Evolutionary conservation across 2,113 vertebrate species (phyloP), one percentile per base, ranked within the genome.

Genomic region (Protobothrops flavoviridis): DNA sequence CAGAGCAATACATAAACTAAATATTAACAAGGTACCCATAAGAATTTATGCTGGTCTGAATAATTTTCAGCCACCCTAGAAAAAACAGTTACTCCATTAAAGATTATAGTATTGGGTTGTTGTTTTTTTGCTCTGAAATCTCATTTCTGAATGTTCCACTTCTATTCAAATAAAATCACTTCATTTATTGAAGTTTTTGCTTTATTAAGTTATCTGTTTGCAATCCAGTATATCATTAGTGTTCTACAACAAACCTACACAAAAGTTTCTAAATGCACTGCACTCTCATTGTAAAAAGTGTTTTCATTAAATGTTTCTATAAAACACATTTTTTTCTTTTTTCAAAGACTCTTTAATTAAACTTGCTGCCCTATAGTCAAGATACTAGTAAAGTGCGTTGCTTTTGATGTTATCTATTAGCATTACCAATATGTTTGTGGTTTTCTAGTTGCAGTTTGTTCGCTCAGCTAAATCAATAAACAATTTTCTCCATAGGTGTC

Each of bases 381-480:
- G 89, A 92, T 74, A 13, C 3, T 5, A 91, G 93, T 1, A 91
- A 69, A 92, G 29, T 56, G 1, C 85, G 92, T 95, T 93, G 92
- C 91, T 94, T 94, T 52, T 87, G 55, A 92, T 88, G 85, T 45
- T 89, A 93, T 48, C 93, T 94, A 33, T 74, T 45, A 94, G 94
- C 53, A 61, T 74, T 93, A 94, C 8, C 1, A 92, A 95, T 33
- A 39, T 43, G 93, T 91, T 85, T 95, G 92, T 93, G 94, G 48
- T 69, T 94, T 88, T 96, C 93, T 86, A 48, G 55, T 87, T 91
- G 55, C 93, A 89, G 89, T 93, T 91, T 94, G 88, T 93, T 96
- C 93, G 94, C 94, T 95, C 89, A 91, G 94, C 52, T 61, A 93
- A 95, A 95, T 96, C 94, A 94, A 95, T 95, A 95, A 92, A 43